phyloP scores from a whole-genome alignment of 2,888 invertebrate genomes.

The Antheraea assamensis region DNA sequence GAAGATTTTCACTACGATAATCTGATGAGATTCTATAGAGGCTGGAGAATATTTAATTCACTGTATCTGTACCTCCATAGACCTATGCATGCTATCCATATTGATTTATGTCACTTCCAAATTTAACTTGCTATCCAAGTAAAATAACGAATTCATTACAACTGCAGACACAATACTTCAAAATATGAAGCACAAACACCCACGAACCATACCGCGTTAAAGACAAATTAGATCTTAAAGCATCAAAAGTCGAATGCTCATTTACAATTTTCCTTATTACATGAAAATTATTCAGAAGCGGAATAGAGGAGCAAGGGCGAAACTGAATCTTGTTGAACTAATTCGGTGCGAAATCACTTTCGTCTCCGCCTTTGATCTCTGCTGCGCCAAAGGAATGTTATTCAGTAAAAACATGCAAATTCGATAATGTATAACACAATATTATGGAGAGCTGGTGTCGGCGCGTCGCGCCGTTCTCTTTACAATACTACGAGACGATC shows the following conservation, averaged over 20 bases:
- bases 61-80: not conserved
- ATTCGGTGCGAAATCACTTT: slow-evolving; percentile 82
- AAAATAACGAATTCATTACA: not conserved
- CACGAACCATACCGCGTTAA: not conserved
- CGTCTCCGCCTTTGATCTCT: slow-evolving; percentile 78
- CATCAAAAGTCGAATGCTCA: slow-evolving; percentile 67
- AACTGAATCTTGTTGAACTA: slow-evolving; percentile 80
- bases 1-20: not conserved
- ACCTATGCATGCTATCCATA: not conserved
- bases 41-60: not conserved
- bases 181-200: not conserved
- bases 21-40: not conserved
- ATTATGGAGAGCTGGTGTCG: slow-evolving; percentile 69
- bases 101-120: not conserved
- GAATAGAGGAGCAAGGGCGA: slow-evolving; percentile 62
- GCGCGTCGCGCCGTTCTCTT: slow-evolving; percentile 44
- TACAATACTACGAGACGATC: slow-evolving; percentile 52
- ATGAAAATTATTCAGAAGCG: slow-evolving; percentile 78
- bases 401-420: slow-evolving; percentile 83
- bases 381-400: slow-evolving; percentile 80
- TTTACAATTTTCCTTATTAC: slow-evolving; percentile 78
- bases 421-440: slow-evolving; percentile 82
- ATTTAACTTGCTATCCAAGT: not conserved
- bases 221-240: slow-evolving; percentile 36
- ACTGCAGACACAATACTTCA: not conserved